phyloP scores from a whole-genome alignment of 2,888 invertebrate species.

The Argynnis bischoffii region DNA sequence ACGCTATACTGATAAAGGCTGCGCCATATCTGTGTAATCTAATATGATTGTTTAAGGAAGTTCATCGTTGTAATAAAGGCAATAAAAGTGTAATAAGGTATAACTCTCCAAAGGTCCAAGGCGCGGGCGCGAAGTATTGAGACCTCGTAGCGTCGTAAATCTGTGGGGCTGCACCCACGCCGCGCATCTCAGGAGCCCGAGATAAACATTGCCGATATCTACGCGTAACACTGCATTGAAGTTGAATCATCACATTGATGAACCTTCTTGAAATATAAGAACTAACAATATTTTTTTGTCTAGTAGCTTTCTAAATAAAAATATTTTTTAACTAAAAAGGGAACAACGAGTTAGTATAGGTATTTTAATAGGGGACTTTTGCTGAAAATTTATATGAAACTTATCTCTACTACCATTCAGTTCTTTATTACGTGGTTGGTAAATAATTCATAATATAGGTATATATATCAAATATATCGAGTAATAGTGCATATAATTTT shows the following conservation, averaged over 20 bases:
- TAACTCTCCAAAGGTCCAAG: slow-evolving; percentile 45
- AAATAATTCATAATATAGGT: no score
- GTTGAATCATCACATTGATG: slow-evolving; percentile 17
- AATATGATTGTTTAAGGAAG: slow-evolving; percentile 41
- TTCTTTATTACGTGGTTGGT: no score
- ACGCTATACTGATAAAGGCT: slow-evolving; percentile 37
- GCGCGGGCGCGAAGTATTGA: slow-evolving; percentile 54
- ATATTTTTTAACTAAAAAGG: no score
- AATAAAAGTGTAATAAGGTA: slow-evolving; percentile 55
- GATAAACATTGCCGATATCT: slow-evolving; percentile 61
- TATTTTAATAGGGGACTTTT: no score
- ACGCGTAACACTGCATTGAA: slow-evolving; percentile 18
- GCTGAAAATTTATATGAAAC: no score
- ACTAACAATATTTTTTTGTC: no score
- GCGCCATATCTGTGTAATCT: slow-evolving; percentile 36
- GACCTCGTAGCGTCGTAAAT: slow-evolving; percentile 50
- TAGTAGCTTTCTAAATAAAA: no score
- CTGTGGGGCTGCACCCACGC: slow-evolving; percentile 69
- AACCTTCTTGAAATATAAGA: neutral
- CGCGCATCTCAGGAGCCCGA: slow-evolving; percentile 71
- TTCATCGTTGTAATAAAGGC: slow-evolving; percentile 40
- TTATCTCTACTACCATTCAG: no score
- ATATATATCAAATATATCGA: no score
- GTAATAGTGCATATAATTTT: no score
- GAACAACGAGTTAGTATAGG: no score